A percentile compares a stretch with the other conserved stretches of the same genome.
Evolutionary conservation across 2,113 vertebrate species (phyloP).

Genomic region (Tringa solitaria): DNA sequence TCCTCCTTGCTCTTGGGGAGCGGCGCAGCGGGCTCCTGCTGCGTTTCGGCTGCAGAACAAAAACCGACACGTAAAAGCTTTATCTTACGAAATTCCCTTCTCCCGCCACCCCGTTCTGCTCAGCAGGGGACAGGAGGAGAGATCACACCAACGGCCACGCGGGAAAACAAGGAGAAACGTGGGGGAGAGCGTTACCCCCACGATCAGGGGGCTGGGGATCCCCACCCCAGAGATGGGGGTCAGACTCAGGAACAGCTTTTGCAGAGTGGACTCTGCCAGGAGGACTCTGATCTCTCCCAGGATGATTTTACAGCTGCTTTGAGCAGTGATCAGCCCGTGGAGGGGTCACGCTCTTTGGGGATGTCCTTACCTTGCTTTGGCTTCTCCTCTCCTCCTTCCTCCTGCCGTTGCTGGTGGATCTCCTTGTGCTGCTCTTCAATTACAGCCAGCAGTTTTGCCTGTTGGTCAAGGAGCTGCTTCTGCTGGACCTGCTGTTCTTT

Average conservation of each 20-base stretch:
- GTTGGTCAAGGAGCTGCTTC: constrained; percentile 94
- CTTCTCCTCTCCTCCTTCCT: constrained; percentile 77
- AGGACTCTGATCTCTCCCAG: not conserved
- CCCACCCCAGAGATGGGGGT: not conserved
- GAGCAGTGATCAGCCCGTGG: accelerated
- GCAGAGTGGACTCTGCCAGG: not conserved
- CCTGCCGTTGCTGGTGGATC: constrained; percentile 87
- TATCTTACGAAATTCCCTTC: not conserved
- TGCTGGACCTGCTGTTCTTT: constrained; percentile 95
- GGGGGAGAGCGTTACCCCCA: not conserved
- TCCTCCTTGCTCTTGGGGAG: constrained; percentile 46
- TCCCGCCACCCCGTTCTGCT: not conserved
- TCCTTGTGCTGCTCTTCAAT: constrained; percentile 98
- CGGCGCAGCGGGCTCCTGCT: not conserved
- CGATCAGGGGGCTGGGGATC: not conserved
- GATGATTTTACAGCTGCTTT: not conserved
- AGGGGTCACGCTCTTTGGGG: not conserved
- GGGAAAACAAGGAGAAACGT: accelerated
- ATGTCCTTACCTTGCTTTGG: constrained; percentile 47
- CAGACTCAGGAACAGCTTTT: not conserved
- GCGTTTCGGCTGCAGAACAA: constrained; percentile 9
- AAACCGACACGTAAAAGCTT: accelerated
- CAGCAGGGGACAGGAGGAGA: not conserved
- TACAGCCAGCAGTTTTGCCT: constrained; percentile 91
- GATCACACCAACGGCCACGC: accelerated